Conservation (phyloP, 2,113 vertebrate species). For the Malurus melanocephalus region DNA sequence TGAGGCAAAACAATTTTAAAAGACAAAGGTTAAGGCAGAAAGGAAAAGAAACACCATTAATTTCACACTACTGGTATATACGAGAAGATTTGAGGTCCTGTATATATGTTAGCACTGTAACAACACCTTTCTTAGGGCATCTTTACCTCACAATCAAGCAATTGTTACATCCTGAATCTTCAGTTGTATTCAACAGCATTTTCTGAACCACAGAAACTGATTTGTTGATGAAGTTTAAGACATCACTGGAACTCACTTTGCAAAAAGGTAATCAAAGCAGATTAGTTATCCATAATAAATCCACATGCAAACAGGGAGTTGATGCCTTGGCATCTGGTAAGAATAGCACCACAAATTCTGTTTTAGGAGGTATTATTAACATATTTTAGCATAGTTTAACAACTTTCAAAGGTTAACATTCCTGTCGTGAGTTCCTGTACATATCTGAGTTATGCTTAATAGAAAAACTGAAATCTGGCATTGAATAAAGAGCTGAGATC, state of each 20-base stretch:
- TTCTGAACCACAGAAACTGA: conserved; percentile 1
- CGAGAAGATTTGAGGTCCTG: background rate
- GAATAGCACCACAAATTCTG: conserved; percentile 28
- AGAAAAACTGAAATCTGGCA: background rate
- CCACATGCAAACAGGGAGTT: background rate
- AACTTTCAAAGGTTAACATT: background rate
- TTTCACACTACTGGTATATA: background rate
- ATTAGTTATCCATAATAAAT: background rate
- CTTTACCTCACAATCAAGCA: background rate
- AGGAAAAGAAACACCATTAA: background rate
- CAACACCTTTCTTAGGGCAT: background rate
- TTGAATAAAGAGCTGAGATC: background rate
- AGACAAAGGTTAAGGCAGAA: background rate
- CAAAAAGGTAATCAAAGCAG: background rate
- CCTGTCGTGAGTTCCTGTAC: background rate
- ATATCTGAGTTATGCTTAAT: background rate
- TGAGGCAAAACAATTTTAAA: background rate
- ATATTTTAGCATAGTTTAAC: background rate
- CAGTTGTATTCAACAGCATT: background rate
- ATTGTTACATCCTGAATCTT: background rate
- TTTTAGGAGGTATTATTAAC: background rate
- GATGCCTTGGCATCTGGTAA: background rate
- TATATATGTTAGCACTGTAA: background rate
- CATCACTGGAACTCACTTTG: background rate
- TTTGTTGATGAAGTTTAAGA: background rate